phyloP scores from a whole-genome alignment of 2,113 vertebrate species.

The Columba livia region DNA sequence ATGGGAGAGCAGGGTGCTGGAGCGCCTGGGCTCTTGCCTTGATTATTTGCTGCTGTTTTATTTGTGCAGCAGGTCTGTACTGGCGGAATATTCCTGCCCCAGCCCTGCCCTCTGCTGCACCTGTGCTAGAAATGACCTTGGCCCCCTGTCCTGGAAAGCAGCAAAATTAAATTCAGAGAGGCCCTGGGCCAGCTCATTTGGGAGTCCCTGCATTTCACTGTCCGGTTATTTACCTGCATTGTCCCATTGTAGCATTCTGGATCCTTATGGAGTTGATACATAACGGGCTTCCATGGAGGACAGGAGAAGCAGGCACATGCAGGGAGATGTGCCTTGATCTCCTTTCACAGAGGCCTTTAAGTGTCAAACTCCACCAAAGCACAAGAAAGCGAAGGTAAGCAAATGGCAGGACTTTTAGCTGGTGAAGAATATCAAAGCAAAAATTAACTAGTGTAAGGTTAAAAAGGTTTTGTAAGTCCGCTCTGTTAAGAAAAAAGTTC shows the following conservation, averaged over 20 bases:
- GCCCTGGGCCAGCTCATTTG: neutral
- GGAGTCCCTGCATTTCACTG: neutral
- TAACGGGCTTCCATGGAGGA: neutral
- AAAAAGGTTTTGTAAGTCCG: neutral
- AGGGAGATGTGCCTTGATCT: neutral
- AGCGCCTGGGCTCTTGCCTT: neutral
- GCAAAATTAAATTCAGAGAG: neutral
- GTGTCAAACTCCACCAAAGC: neutral
- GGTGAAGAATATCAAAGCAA: neutral
- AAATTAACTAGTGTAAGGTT: neutral
- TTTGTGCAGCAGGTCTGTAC: neutral
- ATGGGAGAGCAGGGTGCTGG: neutral
- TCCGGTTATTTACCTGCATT: neutral
- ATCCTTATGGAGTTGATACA: neutral
- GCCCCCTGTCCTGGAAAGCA: neutral
- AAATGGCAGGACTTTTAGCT: neutral
- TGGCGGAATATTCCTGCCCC: neutral
- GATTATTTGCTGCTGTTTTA: neutral
- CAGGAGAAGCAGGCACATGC: neutral
- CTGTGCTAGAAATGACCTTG: neutral
- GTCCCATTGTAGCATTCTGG: neutral
- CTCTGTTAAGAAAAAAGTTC: neutral
- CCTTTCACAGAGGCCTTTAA: neutral
- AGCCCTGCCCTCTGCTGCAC: neutral
- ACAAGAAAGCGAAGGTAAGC: neutral